Conservation (phyloP, 2,888 invertebrate species). For the Limenitis camilla region DNA sequence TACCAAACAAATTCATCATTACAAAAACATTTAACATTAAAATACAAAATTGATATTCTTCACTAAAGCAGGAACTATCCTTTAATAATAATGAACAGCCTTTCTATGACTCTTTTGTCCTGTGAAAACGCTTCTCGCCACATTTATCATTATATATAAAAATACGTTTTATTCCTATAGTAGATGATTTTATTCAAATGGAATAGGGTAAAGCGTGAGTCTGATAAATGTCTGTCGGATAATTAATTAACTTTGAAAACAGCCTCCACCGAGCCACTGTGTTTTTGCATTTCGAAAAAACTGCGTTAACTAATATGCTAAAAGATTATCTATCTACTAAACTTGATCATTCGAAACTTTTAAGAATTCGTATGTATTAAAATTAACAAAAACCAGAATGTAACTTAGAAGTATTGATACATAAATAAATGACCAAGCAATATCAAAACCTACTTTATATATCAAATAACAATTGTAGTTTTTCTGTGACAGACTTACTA, state of each 20-base stretch:
- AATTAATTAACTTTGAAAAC: not conserved
- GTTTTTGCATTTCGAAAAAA: not conserved
- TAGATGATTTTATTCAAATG: not conserved
- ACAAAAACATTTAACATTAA: no score
- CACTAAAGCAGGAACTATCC: not conserved
- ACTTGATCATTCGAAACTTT: no score
- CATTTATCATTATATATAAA: not conserved
- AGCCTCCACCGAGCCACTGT: not conserved
- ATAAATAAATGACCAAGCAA: no score
- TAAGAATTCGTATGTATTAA: no score
- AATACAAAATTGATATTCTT: no score
- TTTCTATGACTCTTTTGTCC: slow-evolving; percentile 1
- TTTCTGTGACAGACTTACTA: no score
- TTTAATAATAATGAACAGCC: not conserved
- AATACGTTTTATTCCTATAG: not conserved
- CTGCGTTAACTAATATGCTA: slow-evolving; percentile 5
- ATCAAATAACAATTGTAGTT: no score
- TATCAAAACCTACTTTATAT: no score
- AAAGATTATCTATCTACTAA: no score
- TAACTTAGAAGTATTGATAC: no score
- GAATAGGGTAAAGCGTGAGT: not conserved
- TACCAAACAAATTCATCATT: not conserved
- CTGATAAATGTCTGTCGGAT: not conserved
- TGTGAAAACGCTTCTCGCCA: not conserved
- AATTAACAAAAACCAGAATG: no score